These are phyloP conservation scores for Entomobrya proxima DNA, from an alignment of 2,888 invertebrate genomes.

Conservation along the genomic window DNA sequence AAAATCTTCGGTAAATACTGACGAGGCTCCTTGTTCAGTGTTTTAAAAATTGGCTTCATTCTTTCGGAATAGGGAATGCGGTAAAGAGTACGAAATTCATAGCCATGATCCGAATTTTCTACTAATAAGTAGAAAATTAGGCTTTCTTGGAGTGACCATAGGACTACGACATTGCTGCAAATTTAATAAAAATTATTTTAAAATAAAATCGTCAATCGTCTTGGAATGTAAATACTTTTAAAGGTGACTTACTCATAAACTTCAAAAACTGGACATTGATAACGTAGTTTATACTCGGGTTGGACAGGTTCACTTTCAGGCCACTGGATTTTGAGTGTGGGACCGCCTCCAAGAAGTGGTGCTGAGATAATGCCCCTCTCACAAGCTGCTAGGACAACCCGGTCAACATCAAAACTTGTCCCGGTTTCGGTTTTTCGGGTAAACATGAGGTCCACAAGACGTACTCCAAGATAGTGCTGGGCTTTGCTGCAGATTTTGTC, in stretches of 20 bases:
- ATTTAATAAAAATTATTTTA: neutral
- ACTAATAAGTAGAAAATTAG: slow-evolving; percentile 16
- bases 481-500: neutral
- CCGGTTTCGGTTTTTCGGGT: too few species aligned
- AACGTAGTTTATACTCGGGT: neutral
- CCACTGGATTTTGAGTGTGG: neutral
- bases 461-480: neutral
- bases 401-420: neutral
- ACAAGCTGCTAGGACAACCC: slow-evolving; percentile 18
- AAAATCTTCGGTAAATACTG: slow-evolving; percentile 3
- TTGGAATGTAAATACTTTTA: too few species aligned
- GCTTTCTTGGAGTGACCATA: slow-evolving; percentile 22
- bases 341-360: neutral
- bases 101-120: neutral
- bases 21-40: neutral
- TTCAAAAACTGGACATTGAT: slow-evolving; percentile 32
- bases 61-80: neutral
- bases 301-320: neutral
- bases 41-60: slow-evolving; percentile 29
- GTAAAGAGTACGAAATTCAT: slow-evolving; percentile 1
- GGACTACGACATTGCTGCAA: slow-evolving; percentile 25
- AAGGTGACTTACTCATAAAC: slow-evolving; percentile 23
- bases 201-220: neutral
- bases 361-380: slow-evolving; percentile 21
- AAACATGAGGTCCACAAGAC: slow-evolving; percentile 12